Evolutionary conservation across 2,113 vertebrate species (phyloP), one percentile per base, ranked within the genome.

Genomic region (Lontra canadensis): DNA sequence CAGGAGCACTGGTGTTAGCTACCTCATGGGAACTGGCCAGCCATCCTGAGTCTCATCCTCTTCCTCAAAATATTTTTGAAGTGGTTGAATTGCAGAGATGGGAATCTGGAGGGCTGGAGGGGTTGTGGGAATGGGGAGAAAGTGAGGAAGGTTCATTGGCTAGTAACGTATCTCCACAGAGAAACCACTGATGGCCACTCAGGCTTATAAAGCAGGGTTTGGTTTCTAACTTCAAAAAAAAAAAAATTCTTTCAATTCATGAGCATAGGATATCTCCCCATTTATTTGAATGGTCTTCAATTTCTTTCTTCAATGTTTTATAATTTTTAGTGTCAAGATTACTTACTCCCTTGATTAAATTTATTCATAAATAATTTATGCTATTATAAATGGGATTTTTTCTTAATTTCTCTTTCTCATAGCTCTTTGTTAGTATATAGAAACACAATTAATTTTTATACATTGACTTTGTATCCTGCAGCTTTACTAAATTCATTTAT

Each of bases 51-150:
- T 83, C 87, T 80, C 71, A n/a, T 73, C 29, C 91, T 96, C 79
- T 92, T 88, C 42, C 82, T 94, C 85, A 94, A 90, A 97, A 91
- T 98, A 95, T 96, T 96, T 98, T 97, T 97, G 95, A 97, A 96
- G 81, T 94, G 74, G 69, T 84, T 94, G 55, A 93, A 91, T 97
- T 96, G 57, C 67, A 96, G 85, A 92, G 25, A 79, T 42, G 71
- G 88, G 76, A 67, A 79, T 95, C 79, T 94, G 71, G 94, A 65
- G 79, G 95, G 71, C 26, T 85, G 47, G 73, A 47, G 42, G 94
- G 88, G 44, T 87, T 47, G 52, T 80, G 65, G 81, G 92, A 49
- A 49, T 17, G 86, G 94, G 67, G 76, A 96, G 69, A 96, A 87
- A 92, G 71, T 93, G 92, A 96, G 67, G 95, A 79, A 95, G 55